Evolutionary conservation across 2,888 invertebrate species (phyloP).

Genomic region (Onthophagus sagittarius): DNA sequence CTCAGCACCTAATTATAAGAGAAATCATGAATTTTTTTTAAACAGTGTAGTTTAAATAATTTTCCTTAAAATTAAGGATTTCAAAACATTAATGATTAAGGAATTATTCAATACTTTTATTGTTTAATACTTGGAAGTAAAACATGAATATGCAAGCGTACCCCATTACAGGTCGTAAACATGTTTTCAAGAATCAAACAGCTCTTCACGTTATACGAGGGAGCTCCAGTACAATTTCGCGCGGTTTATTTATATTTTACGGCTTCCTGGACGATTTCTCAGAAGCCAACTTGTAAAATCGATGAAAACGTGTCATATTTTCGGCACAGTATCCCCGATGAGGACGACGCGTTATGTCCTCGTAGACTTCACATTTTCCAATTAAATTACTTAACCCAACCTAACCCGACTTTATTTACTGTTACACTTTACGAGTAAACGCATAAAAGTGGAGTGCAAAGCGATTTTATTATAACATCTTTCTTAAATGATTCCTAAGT

Average conservation of each 20-base stretch:
- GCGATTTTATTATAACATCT: neutral
- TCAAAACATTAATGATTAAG: neutral
- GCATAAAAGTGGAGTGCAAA: neutral
- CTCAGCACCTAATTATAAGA: too few relatives aligned
- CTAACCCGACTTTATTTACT: neutral
- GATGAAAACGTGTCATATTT: neutral
- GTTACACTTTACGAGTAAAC: neutral
- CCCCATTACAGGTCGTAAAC: neutral
- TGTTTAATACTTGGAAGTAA: neutral
- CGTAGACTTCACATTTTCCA: neutral
- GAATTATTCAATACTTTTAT: neutral
- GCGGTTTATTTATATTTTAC: neutral
- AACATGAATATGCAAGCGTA: neutral
- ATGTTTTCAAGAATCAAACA: neutral
- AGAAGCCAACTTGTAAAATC: neutral
- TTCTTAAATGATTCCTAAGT: neutral
- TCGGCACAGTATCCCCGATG: neutral
- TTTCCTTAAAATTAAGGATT: neutral
- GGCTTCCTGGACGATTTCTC: neutral
- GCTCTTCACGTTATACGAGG: neutral
- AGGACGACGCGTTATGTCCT: neutral
- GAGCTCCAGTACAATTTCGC: neutral
- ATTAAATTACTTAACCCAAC: neutral
- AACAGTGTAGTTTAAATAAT: too few relatives aligned
- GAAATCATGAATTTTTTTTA: too few relatives aligned